phyloP scores from a whole-genome alignment of 2,113 vertebrate genomes.

The Dipodomys merriami region DNA sequence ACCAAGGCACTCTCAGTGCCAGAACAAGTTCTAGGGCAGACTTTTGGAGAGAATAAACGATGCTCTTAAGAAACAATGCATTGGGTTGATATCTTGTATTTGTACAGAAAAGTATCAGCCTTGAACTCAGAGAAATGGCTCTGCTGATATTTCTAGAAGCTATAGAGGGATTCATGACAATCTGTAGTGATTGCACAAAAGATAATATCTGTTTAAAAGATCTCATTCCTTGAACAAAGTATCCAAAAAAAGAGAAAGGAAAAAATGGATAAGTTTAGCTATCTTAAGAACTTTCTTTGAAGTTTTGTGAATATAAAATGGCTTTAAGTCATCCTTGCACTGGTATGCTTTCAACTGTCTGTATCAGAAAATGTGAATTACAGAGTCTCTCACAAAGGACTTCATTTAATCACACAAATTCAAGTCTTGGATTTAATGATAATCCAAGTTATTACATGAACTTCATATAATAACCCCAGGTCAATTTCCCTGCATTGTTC shows the following conservation, averaged over 20 bases:
- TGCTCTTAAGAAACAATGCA: not conserved
- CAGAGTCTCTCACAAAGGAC: not conserved
- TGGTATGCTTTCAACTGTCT: constrained; percentile 5
- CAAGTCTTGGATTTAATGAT: not conserved
- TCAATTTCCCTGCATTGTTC: not conserved
- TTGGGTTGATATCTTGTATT: not conserved
- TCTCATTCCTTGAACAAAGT: constrained; percentile 17
- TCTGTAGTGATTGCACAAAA: not conserved
- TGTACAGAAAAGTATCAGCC: not conserved
- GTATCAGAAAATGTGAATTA: constrained; percentile 19
- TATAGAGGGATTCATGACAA: constrained; percentile 13
- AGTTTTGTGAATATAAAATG: constrained; percentile 32
- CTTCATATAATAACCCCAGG: not conserved
- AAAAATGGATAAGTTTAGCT: not conserved
- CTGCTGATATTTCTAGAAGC: constrained; percentile 10
- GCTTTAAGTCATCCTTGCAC: constrained; percentile 32
- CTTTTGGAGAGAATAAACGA: not conserved
- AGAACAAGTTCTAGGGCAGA: not conserved
- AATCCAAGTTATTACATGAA: not conserved
- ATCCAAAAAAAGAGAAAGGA: not conserved
- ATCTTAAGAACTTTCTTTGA: constrained; percentile 8
- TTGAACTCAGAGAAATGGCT: constrained; percentile 9
- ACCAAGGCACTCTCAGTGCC: not conserved
- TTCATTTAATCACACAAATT: constrained; percentile 3
- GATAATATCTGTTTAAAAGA: constrained; percentile 48